Conservation (phyloP, 35 echinoderm and acorn worm genomes). For the Nesometra sesokonis region DNA sequence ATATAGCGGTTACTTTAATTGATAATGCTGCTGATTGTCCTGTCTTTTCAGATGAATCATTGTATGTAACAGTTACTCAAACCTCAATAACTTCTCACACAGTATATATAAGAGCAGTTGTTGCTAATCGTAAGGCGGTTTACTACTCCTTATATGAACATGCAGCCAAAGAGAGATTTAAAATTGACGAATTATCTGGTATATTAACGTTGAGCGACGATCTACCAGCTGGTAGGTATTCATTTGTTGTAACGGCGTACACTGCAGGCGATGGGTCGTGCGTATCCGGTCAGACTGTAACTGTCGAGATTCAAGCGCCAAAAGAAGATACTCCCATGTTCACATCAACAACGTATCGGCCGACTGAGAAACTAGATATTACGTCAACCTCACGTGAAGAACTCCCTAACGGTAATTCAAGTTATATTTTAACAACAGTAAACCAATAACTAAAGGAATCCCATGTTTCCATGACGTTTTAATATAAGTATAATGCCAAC, state of each 20-base stretch:
- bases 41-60: neutral
- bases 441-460: too few species aligned
- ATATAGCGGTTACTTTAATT: neutral
- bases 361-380: neutral
- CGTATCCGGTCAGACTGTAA: neutral
- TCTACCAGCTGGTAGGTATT: neutral
- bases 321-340: neutral
- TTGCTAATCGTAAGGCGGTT: neutral
- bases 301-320: neutral
- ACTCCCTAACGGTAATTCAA: too few species aligned
- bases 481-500: too few species aligned
- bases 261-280: neutral
- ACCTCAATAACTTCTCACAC: neutral
- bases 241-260: neutral
- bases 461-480: too few species aligned
- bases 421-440: too few species aligned
- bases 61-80: neutral
- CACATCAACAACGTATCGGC: neutral
- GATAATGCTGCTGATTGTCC: neutral
- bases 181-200: neutral
- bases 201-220: neutral
- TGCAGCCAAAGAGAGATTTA: neutral
- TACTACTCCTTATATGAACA: neutral
- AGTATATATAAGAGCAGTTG: neutral
- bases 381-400: neutral